Base-by-base conservation (phyloP, 2,797 vertebrate genomes). In the Tadarida brasiliensis region DNA sequence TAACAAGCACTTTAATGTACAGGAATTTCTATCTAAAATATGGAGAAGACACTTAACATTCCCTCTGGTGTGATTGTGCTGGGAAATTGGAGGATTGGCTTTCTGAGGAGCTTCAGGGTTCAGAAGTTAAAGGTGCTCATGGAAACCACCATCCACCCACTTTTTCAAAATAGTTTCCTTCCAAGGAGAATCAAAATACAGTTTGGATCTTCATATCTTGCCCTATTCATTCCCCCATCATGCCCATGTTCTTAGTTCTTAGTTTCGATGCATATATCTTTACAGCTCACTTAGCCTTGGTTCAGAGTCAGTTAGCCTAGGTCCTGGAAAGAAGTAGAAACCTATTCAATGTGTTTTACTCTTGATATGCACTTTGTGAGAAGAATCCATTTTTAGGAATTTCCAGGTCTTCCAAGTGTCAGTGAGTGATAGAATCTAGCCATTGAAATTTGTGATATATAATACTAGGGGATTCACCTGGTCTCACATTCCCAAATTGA, bases 1-100 rank as follows among this genome's bases (percentile, higher is more conserved):
- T 70, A 92, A 87, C 35, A 97, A 94, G 33, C 70, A 97, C 14
- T 96, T 97, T 94, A 96, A 90, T 92, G 17, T 30, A 70, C 6
- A 97, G 12, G 17, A 83, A 94, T 77, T 83, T n/a, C 19, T 76
- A 39, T 12, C 71, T 94, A 84, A 90, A 93, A 61, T 76, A 83
- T n/a, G 6, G 16, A 86, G 11, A 61, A 26, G 77, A 57, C 39
- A 68, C 1, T 77, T 39, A 94, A 81, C 16, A 96, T 86, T 73
- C 26, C 26, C 11, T 93, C 84, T 33, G 93, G 16, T 94, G 17
- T 11, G 59, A 78, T 39, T 88, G 28, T 57, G 39, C 76, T 54
- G 74, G 35, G 30, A 94, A 59, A 11, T 17, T 68, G 24, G 76
- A 93, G 5, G 12, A 73, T 11, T 84, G 47, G 30, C 3, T 91